A percentile compares a stretch with the other conserved stretches of the same genome.
Conservation (phyloP, 2,113 vertebrate species). For the Phoenicopterus ruber region DNA sequence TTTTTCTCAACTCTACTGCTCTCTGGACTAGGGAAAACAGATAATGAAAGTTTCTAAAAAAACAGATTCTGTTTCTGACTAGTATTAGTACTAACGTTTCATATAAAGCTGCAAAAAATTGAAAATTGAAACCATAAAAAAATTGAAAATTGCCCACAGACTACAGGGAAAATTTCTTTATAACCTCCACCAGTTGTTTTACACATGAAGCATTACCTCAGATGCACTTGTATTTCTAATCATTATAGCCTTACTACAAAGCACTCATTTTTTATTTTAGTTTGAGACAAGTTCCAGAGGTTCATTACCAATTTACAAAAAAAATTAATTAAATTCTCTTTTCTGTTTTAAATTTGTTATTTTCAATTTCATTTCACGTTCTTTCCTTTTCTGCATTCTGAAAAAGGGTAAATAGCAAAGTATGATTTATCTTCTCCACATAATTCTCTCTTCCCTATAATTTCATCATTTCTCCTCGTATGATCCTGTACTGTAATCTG, state of each 20-base stretch:
- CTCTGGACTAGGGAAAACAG: not conserved
- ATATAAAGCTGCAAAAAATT: not conserved
- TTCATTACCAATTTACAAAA: not conserved
- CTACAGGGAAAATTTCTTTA: not conserved
- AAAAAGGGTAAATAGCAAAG: not conserved
- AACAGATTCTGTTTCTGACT: not conserved
- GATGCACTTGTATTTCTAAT: not conserved
- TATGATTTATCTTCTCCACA: conserved; percentile 4
- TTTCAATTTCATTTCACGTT: not conserved
- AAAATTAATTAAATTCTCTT: not conserved
- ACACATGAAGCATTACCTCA: not conserved
- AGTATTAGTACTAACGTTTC: not conserved
- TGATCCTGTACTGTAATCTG: not conserved
- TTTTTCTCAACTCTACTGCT: not conserved
- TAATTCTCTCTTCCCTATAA: not conserved
- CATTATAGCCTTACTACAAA: not conserved
- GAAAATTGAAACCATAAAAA: not conserved
- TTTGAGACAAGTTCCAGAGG: not conserved
- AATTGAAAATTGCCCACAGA: not conserved
- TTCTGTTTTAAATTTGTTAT: not conserved
- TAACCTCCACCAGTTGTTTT: not conserved
- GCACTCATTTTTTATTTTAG: not conserved
- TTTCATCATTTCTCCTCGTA: not conserved
- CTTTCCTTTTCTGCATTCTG: not conserved
- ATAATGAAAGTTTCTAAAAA: not conserved